Evolutionary conservation across 1,140 invertebrate genomes (phyloP).

Genomic region (Drosophila trapezifrons): DNA sequence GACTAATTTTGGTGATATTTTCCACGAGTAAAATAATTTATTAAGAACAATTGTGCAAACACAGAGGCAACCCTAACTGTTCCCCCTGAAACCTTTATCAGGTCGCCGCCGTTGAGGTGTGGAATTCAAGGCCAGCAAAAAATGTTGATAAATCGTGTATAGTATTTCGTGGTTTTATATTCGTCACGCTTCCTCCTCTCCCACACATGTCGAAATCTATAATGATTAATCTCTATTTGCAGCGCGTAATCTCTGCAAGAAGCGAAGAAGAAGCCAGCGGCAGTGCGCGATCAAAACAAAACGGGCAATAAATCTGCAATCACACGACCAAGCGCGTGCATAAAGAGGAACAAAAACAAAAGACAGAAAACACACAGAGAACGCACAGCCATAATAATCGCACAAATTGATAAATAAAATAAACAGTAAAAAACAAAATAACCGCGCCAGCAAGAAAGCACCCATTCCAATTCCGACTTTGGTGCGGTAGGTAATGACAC

Average conservation of each 20-base stretch:
- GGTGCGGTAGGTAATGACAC: constrained; percentile 63
- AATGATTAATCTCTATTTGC: constrained; percentile 75
- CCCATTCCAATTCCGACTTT: constrained; percentile 44
- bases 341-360: constrained; percentile 47
- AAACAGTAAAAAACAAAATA: constrained; percentile 19
- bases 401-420: constrained; percentile 8
- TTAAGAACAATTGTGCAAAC: constrained; percentile 13
- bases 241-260: constrained; percentile 56
- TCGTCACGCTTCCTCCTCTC: constrained; percentile 27
- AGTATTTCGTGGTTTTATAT: constrained; percentile 18
- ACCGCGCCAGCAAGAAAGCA: constrained; percentile 12
- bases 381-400: constrained; percentile 21
- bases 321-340: constrained; percentile 44
- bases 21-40: neutral
- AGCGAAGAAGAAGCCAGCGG: constrained; percentile 15
- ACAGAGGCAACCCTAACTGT: neutral
- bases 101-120: neutral
- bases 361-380: constrained; percentile 10
- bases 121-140: constrained; percentile 43
- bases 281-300: constrained; percentile 41
- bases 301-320: constrained; percentile 42
- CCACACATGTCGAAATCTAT: constrained; percentile 35
- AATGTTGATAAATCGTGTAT: constrained; percentile 26
- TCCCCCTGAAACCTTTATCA: constrained; percentile 15
- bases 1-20: neutral